Conservation (phyloP, 2,888 invertebrate species). For the Heliconius charithonia region DNA sequence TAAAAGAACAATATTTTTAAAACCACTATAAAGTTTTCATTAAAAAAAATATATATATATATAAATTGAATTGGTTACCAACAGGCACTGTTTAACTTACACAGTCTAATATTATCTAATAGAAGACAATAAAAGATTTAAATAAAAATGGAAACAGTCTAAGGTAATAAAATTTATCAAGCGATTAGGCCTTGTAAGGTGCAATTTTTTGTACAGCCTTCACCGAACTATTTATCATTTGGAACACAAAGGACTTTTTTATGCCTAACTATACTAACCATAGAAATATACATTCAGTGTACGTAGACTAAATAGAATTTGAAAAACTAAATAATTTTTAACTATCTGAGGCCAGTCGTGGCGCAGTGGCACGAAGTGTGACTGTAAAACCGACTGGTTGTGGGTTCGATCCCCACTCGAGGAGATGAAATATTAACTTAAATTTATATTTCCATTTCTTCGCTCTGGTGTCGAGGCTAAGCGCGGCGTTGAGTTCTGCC, state of each 20-base stretch:
- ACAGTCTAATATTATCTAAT: not conserved
- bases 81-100: not conserved
- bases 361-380: no score
- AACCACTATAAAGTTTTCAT: no score
- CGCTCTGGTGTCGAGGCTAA: no score
- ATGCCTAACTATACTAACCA: not conserved
- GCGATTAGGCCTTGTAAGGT: slow-evolving; percentile 21
- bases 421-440: no score
- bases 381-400: no score
- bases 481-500: no score
- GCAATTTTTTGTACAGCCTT: slow-evolving; percentile 19
- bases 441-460: no score
- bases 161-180: not conserved
- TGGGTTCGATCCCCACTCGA: no score
- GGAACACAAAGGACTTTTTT: slow-evolving; percentile 11
- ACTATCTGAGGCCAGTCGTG: no score
- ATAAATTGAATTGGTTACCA: no score
- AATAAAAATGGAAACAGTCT: not conserved
- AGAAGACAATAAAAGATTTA: not conserved
- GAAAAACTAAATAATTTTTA: not conserved
- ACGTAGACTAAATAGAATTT: not conserved
- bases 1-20: no score
- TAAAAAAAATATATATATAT: no score
- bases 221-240: slow-evolving; percentile 17
- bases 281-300: not conserved